phyloP scores from a whole-genome alignment of 2,888 invertebrate genomes.

The Gastrophysa polygoni region DNA sequence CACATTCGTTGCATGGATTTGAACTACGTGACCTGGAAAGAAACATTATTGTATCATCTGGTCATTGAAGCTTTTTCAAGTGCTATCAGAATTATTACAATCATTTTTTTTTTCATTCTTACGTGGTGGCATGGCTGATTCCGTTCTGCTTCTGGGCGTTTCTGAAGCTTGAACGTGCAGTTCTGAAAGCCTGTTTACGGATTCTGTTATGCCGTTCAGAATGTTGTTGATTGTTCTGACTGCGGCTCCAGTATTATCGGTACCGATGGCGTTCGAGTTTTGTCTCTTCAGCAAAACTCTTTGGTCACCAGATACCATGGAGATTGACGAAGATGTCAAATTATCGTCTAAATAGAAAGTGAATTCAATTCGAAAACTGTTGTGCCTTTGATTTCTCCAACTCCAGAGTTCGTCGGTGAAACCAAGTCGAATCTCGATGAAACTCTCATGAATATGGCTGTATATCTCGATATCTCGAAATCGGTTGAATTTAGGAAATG shows the following conservation, averaged over 20 bases:
- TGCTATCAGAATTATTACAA: too few species aligned
- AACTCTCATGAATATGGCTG: too few species aligned
- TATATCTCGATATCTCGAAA: too few species aligned
- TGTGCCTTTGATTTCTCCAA: too few species aligned
- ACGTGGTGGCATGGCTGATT: slow-evolving; percentile 21
- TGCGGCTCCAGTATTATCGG: slow-evolving; percentile 52
- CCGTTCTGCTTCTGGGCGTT: slow-evolving; percentile 30
- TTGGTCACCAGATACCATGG: slow-evolving; percentile 15
- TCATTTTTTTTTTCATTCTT: slow-evolving; percentile 2
- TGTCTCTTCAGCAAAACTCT: slow-evolving; percentile 37
- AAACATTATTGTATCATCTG: background rate
- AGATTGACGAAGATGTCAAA: slow-evolving; percentile 17
- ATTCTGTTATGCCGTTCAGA: slow-evolving; percentile 53
- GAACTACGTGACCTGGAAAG: background rate
- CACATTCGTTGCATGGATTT: background rate
- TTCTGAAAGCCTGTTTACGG: slow-evolving; percentile 53
- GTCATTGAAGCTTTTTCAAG: too few species aligned
- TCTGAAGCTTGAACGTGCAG: slow-evolving; percentile 44
- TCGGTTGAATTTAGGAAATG: too few species aligned
- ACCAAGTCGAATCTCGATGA: too few species aligned
- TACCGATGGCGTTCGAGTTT: slow-evolving; percentile 49
- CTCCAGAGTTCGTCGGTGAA: too few species aligned
- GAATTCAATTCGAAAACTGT: too few species aligned
- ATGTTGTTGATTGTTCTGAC: slow-evolving; percentile 55
- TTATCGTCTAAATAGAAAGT: slow-evolving; percentile 22